Evolutionary conservation across 2,888 invertebrate genomes (phyloP), one percentile per base, ranked within the genome.

Genomic region (Chromoteleia sp.): DNA sequence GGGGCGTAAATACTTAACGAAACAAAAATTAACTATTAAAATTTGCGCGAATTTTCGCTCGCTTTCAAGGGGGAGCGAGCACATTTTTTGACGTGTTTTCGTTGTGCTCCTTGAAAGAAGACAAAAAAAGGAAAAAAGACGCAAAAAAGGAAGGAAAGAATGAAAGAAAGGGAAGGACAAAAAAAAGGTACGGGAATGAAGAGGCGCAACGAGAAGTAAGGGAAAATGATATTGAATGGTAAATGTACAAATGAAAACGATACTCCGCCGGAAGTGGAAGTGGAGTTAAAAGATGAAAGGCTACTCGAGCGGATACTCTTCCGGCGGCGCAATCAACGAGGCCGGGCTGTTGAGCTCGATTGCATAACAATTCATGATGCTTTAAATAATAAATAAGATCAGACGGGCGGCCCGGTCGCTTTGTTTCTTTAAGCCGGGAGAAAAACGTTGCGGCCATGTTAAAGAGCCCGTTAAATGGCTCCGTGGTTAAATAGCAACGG

Each of bases 351-450:
- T 33, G 45, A 63, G 63, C 63, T 75, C 58, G 39, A 77, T 77
- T 52, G 30, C 67, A 68, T 73, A 63, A 73, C 50, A 41, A 70
- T 77, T 63, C 63, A 15, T 48, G 61, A 43, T 45, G 56, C 74
- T 74, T 63, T 67, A 39, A 80, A 75, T 80, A 68, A 74, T 68
- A 80, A 80, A 75, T 58, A 79, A 67, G 59, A 59, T 73, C 30
- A 21, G 33, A 25, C n/a, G n/a, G n/a, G 25, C 25, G 2, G 3
- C 25, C 25, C 33, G 33, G 10, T 33, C 10, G 65, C 67, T 79
- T 67, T 73, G 59, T 79, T 73, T 52, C 39, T 52, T 52, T 56
- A 41, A 15, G 15, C 19, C 1, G 14, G 14, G 2, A 14, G 56
- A 39, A 45, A 45, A 56, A 36, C 29, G 36, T 14, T 15, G 45